Conservation (phyloP, 2,888 invertebrate genomes). For the Drosophila ezoana region DNA sequence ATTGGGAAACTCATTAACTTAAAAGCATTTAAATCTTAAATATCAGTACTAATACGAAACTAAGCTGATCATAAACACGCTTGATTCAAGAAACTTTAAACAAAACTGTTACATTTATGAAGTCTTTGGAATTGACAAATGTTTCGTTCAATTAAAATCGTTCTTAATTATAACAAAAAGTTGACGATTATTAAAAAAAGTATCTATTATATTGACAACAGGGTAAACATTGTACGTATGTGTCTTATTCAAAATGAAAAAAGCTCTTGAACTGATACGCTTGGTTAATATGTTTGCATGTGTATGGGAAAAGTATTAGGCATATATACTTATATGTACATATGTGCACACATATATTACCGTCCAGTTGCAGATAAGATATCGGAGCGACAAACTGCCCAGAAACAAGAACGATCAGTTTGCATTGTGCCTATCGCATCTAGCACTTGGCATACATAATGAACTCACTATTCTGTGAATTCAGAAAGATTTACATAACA, state of each 20-base stretch:
- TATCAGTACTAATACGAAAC: too few relatives aligned
- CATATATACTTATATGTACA: not conserved
- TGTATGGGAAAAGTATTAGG: constrained; percentile 33
- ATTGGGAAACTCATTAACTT: not conserved
- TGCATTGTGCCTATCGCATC: not conserved
- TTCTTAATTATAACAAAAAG: too few relatives aligned
- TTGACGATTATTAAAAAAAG: too few relatives aligned
- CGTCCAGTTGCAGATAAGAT: constrained; percentile 48
- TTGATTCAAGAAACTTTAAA: too few relatives aligned
- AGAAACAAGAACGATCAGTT: constrained; percentile 16
- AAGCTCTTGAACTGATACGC: constrained; percentile 25
- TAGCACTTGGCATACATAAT: constrained; percentile 1
- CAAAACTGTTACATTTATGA: too few relatives aligned
- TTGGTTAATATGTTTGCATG: constrained; percentile 17
- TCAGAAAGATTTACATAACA: not conserved
- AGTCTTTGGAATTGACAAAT: too few relatives aligned
- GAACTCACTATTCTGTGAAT: not conserved
- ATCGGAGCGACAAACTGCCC: constrained; percentile 15
- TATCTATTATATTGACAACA: constrained; percentile 4
- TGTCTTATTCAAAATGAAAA: constrained; percentile 19
- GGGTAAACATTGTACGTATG: not conserved
- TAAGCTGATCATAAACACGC: too few relatives aligned
- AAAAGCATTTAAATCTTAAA: not conserved
- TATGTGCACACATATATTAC: constrained; percentile 3
- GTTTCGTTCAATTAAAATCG: too few relatives aligned